phyloP scores from a whole-genome alignment of 2,113 vertebrate genomes.

The Ursus arctos region DNA sequence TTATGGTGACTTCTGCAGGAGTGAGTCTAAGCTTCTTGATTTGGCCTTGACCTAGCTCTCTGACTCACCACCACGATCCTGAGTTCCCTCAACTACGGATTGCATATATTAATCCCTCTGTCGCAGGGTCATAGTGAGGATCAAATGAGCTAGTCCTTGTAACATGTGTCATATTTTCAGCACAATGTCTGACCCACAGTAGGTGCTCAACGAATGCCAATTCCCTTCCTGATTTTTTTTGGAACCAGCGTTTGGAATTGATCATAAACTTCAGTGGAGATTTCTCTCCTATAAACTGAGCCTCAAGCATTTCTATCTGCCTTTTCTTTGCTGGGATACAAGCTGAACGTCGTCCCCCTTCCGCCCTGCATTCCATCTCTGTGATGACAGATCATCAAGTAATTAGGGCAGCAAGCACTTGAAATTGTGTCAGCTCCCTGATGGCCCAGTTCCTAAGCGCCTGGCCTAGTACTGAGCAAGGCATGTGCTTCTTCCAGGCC shows the following conservation, averaged over 20 bases:
- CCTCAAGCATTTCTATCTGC: neutral
- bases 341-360: neutral
- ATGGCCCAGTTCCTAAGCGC: conserved; percentile 51
- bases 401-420: conserved; percentile 68
- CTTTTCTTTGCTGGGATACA: neutral
- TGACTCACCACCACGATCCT: too few relatives aligned
- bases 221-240: neutral
- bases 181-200: neutral
- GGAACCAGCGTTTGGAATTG: neutral
- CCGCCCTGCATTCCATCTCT: neutral
- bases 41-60: neutral
- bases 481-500: neutral
- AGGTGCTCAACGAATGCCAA: neutral
- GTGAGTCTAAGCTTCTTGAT: neutral
- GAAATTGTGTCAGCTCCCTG: conserved; percentile 75
- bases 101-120: neutral
- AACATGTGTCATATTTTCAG: neutral
- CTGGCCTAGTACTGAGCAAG: conserved; percentile 63
- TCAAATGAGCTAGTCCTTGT: neutral
- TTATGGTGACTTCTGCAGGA: neutral
- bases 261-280: neutral
- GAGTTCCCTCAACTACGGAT: neutral
- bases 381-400: conserved; percentile 55
- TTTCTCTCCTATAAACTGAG: neutral
- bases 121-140: neutral